These are phyloP conservation scores for Drosophila seguyi DNA, from an alignment of 1,140 invertebrate genomes.

Conservation along the genomic window DNA sequence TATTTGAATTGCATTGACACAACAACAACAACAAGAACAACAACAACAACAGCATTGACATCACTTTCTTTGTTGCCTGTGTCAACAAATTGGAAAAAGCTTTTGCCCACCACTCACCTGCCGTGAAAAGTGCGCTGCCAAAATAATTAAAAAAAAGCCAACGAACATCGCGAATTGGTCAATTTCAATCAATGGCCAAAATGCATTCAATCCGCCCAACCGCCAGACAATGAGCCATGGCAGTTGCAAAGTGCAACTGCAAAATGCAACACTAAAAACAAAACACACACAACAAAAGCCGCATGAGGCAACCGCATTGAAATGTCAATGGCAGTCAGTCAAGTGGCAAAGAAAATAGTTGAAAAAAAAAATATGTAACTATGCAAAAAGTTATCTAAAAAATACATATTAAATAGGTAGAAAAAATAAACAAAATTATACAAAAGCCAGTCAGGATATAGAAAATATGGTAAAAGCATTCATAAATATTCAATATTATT, in stretches of 20 bases:
- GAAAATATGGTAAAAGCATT: conserved; percentile 6
- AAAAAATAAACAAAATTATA: background rate
- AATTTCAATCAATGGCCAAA: conserved; percentile 54
- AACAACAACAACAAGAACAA: background rate
- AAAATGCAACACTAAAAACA: conserved; percentile 33
- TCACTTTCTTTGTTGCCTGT: conserved; percentile 41
- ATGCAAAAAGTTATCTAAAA: background rate
- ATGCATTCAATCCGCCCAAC: conserved; percentile 38
- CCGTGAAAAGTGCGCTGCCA: background rate
- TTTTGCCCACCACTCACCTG: conserved; percentile 2
- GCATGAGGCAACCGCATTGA: conserved; percentile 34
- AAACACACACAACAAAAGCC: conserved; percentile 31
- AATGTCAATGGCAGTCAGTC: conserved; percentile 39
- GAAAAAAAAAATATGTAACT: background rate
- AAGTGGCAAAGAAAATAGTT: conserved; percentile 3
- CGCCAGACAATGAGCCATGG: conserved; percentile 23
- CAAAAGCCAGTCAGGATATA: background rate
- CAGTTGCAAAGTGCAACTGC: conserved; percentile 18
- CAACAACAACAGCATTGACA: conserved; percentile 6
- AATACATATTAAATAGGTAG: background rate
- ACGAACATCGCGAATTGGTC: conserved; percentile 41
- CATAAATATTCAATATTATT: conserved; percentile 11
- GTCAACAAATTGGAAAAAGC: conserved; percentile 50
- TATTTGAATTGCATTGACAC: conserved; percentile 40
- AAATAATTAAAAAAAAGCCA: background rate